Evolutionary conservation across 37 sponge, comb jelly and placozoan genomes (phyloP), one percentile per base, ranked within the genome.

Genomic region (Lycopodina hypogea): DNA sequence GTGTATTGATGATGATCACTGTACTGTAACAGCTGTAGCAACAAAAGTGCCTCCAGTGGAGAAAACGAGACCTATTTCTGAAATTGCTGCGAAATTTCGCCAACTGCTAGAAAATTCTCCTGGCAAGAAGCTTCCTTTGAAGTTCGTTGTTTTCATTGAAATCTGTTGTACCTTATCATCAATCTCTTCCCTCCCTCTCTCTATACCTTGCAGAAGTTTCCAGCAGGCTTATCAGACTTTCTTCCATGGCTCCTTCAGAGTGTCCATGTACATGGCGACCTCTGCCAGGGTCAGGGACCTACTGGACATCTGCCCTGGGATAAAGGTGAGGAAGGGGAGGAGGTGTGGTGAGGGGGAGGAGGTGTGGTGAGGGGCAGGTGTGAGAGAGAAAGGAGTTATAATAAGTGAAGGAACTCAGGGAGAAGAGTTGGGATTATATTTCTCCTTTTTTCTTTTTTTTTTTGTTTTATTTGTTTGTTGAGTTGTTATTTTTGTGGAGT

Each of bases 191-290:
- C 14, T 70, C 36, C 6, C n/a, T n/a, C n/a, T 72, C 23, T 26
- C 40, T 57, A 3, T 41, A 32, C 24, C 23, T 1, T 64, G 36
- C 58, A 83, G 81, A 50, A 64, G 60, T 23, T 74, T 92, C 39
- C 93, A 92, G 79, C 93, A 87, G 52, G 71, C 72, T 42, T 85
- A 87, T 37, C 93, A 92, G 86, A 92, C 85, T 0, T 38, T 74
- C 36, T 92, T 61, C 42, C 88, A 88, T 55, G 69, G 60, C 29
- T 84, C 85, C 14, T 77, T 84, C 56, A 70, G 78, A 59, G 85
- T 87, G 52, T 64, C 82, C 24, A 78, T 87, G 81, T 87, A 69
- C 24, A n/a, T 83, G n/a, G 45, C 67, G 34, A 63, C 36, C 24
- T 26, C 42, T 42, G 71, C 42, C 22, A 37, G 63, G 26, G 30